Evolutionary conservation across 2,113 vertebrate species (phyloP).

Genomic region (Zosterops borbonicus): DNA sequence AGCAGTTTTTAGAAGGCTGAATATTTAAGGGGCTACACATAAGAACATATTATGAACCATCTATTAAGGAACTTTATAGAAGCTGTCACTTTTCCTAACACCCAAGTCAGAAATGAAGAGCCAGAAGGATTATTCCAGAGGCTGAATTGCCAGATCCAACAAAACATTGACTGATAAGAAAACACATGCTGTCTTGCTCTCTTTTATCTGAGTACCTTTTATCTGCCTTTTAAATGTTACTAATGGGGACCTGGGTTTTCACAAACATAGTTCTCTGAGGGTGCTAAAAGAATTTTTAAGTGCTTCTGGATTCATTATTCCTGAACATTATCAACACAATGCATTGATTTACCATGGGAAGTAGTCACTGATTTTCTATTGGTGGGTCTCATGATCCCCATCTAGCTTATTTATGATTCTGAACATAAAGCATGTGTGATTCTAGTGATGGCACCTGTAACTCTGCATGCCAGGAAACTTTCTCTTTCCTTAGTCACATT

Average conservation of each 20-base stretch:
- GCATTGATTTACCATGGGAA: not conserved
- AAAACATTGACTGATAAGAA: slow-evolving; percentile 25
- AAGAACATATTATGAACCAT: not conserved
- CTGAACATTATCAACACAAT: not conserved
- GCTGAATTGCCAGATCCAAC: slow-evolving; percentile 8
- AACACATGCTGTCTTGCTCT: not conserved
- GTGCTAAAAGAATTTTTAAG: not conserved
- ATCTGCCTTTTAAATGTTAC: slow-evolving; percentile 24
- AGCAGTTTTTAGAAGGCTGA: not conserved
- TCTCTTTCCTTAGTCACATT: not conserved
- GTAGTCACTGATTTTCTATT: not conserved
- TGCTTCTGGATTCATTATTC: not conserved
- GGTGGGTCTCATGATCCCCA: not conserved
- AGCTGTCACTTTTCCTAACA: not conserved
- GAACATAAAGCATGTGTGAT: not conserved
- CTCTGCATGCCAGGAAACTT: not conserved
- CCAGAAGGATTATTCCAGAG: slow-evolving; percentile 16
- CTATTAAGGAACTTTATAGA: not conserved
- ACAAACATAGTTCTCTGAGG: not conserved
- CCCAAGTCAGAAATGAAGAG: not conserved
- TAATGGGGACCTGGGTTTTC: not conserved
- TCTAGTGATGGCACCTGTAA: not conserved
- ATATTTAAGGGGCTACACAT: not conserved
- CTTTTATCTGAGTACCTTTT: not conserved
- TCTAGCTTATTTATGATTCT: not conserved